Evolutionary conservation across 2,888 invertebrate genomes (phyloP).

Genomic region (Galerucella calmariensis): DNA sequence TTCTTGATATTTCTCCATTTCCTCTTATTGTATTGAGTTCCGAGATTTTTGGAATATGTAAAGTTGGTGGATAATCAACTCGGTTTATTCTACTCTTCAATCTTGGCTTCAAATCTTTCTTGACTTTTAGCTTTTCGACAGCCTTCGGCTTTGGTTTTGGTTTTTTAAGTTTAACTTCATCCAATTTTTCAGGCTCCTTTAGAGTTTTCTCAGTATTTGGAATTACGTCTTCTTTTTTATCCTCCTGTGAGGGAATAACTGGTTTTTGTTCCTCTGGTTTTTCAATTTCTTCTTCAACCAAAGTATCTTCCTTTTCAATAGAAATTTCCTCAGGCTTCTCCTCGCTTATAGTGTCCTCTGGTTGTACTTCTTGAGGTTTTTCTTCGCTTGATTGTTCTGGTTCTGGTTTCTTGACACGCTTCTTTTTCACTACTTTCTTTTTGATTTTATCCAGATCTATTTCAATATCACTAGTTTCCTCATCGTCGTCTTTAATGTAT

Average conservation of each 20-base stretch:
- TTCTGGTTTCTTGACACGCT: constrained; percentile 58
- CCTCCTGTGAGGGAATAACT: constrained; percentile 38
- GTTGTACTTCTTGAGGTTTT: constrained; percentile 19
- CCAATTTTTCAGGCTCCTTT: constrained; percentile 56
- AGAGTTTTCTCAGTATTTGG: constrained; percentile 30
- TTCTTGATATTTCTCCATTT: constrained; percentile 66
- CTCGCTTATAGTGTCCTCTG: background rate
- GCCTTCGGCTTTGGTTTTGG: constrained; percentile 67
- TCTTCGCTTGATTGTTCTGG: constrained; percentile 47
- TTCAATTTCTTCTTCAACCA: constrained; percentile 28
- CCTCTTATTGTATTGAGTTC: constrained; percentile 58
- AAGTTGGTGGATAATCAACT: constrained; percentile 64
- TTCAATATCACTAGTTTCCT: constrained; percentile 50
- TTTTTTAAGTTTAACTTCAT: constrained; percentile 71
- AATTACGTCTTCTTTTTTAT: constrained; percentile 21
- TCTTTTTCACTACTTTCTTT: constrained; percentile 60
- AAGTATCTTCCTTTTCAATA: constrained; percentile 29
- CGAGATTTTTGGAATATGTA: constrained; percentile 57
- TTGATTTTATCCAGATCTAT: constrained; percentile 42
- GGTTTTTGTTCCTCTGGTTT: constrained; percentile 10
- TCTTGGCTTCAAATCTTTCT: constrained; percentile 68
- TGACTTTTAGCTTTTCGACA: constrained; percentile 52
- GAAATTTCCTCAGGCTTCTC: constrained; percentile 33
- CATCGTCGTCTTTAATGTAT: constrained; percentile 48
- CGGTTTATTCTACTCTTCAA: constrained; percentile 77